phyloP scores from a whole-genome alignment of 2,113 vertebrate species.

The Scytalopus superciliaris region DNA sequence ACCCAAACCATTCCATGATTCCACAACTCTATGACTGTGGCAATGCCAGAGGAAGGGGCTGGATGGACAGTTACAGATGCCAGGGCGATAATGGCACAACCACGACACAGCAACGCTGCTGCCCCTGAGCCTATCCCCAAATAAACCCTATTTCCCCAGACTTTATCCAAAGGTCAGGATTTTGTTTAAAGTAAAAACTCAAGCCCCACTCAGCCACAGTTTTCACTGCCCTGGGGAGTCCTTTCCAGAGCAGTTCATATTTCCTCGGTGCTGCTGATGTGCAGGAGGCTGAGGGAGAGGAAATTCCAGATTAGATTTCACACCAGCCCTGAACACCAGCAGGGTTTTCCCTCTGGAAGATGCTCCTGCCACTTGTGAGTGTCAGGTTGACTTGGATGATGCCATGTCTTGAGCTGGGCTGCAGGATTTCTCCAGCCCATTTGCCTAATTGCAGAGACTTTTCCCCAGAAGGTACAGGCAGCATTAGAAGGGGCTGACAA shows the following conservation, averaged over 20 bases:
- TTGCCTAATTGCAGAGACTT: not conserved
- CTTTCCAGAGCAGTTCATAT: not conserved
- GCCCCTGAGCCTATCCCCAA: not conserved
- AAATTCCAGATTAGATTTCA: not conserved
- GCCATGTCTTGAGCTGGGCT: not conserved
- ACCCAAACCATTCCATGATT: not conserved
- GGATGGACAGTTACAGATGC: fast-evolving
- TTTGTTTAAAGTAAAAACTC: not conserved
- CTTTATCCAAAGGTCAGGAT: not conserved
- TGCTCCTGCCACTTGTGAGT: not conserved
- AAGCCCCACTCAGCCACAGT: fast-evolving
- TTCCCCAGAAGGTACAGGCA: not conserved
- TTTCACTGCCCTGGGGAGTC: not conserved
- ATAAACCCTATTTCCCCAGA: not conserved
- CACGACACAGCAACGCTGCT: not conserved
- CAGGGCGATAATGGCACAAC: fast-evolving
- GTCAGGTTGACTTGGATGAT: not conserved
- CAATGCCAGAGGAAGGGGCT: not conserved
- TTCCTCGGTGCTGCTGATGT: not conserved
- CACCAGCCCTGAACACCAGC: not conserved
- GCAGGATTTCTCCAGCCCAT: not conserved
- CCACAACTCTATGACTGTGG: fast-evolving
- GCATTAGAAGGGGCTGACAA: too few relatives aligned
- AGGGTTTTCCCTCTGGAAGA: not conserved
- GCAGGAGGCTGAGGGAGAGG: not conserved